A percentile compares a stretch with the other conserved stretches of the same genome.
Conservation (phyloP, 2,113 vertebrate species). For the Phyllostomus discolor region DNA sequence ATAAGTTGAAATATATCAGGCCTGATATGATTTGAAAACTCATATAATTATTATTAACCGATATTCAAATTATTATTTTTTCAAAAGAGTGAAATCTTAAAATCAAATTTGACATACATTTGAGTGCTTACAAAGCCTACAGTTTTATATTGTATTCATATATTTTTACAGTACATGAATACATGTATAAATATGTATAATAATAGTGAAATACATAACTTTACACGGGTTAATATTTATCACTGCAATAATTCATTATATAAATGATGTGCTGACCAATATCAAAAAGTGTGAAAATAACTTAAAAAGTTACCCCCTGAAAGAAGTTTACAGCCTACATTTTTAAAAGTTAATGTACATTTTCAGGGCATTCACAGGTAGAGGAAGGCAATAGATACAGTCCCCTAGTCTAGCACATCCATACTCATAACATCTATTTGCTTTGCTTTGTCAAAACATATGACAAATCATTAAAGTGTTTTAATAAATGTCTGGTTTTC, state of each 20-base stretch:
- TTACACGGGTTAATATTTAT: not conserved
- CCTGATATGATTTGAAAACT: conserved; percentile 3
- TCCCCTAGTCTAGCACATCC: conserved; percentile 81
- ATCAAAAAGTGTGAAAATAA: conserved; percentile 40
- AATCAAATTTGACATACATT: not conserved
- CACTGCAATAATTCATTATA: not conserved
- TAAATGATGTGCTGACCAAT: not conserved
- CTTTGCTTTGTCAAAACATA: conserved; percentile 89
- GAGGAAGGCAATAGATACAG: conserved; percentile 72
- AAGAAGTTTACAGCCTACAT: conserved; percentile 34
- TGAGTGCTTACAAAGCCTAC: not conserved
- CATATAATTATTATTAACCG: not conserved
- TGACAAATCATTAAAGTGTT: conserved; percentile 90
- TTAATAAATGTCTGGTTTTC: conserved; percentile 89
- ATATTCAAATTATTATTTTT: not conserved
- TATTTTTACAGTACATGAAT: not conserved
- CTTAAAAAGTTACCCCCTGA: not conserved
- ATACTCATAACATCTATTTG: conserved; percentile 84
- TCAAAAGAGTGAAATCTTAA: not conserved
- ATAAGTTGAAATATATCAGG: not conserved
- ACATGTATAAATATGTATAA: not conserved
- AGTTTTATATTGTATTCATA: not conserved
- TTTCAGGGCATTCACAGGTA: conserved; percentile 67
- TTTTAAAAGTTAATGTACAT: conserved; percentile 64
- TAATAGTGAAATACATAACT: not conserved